Percentiles rank a stretch among this genome's conserved stretches.
Evolutionary conservation across 92 coral and sea anemone species (phyloP).

Genomic region (Epizoanthus ramosus): DNA sequence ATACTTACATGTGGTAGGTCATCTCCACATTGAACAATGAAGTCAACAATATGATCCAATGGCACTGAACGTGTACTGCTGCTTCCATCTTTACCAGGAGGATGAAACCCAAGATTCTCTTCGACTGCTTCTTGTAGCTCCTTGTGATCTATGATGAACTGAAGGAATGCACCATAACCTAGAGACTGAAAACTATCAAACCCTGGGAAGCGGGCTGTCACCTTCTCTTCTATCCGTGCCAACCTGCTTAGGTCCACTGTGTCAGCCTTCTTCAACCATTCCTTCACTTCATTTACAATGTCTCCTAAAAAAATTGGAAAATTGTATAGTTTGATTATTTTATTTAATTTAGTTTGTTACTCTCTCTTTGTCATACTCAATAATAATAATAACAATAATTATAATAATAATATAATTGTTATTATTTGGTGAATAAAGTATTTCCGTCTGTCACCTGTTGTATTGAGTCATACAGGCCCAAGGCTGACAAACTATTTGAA

Average conservation of each 20-base stretch:
- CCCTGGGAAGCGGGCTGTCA: slow-evolving; percentile 63
- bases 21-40: slow-evolving; percentile 77
- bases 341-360: no score
- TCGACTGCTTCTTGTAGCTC: slow-evolving; percentile 60
- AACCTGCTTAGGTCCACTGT: slow-evolving; percentile 52
- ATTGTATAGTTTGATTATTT: background rate
- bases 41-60: slow-evolving; percentile 58
- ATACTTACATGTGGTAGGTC: slow-evolving; percentile 61
- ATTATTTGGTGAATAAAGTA: no score
- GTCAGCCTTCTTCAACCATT: slow-evolving; percentile 72
- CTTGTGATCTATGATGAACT: slow-evolving; percentile 70
- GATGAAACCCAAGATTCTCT: slow-evolving; percentile 41
- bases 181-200: slow-evolving; percentile 67
- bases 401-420: no score
- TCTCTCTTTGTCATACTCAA: no score
- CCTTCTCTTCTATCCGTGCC: slow-evolving; percentile 64
- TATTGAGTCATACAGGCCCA: no score
- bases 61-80: slow-evolving; percentile 17
- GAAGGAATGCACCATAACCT: slow-evolving; percentile 83
- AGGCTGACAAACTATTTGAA: no score
- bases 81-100: background rate
- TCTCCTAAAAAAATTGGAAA: slow-evolving; percentile 40
- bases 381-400: no score
- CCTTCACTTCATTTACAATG: slow-evolving; percentile 57
- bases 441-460: no score